Evolutionary conservation across 2,113 vertebrate genomes (phyloP).

Genomic region (Lagopus muta): DNA sequence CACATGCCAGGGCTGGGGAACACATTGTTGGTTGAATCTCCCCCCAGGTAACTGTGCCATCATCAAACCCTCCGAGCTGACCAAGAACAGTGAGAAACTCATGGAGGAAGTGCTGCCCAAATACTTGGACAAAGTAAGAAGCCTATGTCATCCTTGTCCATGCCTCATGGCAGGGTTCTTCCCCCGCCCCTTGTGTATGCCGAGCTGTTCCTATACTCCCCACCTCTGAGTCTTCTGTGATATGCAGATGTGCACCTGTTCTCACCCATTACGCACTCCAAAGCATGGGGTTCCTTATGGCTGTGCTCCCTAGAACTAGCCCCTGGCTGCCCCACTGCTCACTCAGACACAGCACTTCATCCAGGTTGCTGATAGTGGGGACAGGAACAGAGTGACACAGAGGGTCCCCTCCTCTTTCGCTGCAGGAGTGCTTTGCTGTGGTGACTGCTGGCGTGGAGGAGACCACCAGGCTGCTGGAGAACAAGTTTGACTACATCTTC

Average conservation of each 20-base stretch:
- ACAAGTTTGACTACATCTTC: conserved; percentile 90
- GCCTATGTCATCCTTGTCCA: neutral
- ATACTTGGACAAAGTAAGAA: conserved; percentile 87
- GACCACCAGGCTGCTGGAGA: conserved; percentile 81
- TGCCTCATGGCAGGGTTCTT: rapidly evolving
- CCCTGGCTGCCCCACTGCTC: neutral
- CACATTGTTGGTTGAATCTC: neutral
- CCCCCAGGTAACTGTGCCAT: conserved; percentile 85
- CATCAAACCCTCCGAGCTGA: conserved; percentile 82
- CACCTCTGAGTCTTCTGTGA: neutral
- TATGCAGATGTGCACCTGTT: conserved; percentile 3
- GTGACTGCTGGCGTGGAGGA: conserved; percentile 74
- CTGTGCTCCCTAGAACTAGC: neutral
- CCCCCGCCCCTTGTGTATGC: neutral
- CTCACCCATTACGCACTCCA: conserved; percentile 51
- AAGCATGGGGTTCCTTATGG: neutral
- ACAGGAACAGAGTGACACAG: neutral
- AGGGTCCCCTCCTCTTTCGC: rapidly evolving
- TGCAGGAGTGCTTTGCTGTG: conserved; percentile 87
- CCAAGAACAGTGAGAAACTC: conserved; percentile 75
- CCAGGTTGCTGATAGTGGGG: rapidly evolving
- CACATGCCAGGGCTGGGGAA: neutral
- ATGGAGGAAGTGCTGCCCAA: conserved; percentile 76
- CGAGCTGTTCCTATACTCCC: neutral
- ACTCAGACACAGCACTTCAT: neutral